Percentiles rank a stretch among this genome's conserved stretches.
Evolutionary conservation across 2,888 invertebrate genomes (phyloP).

Genomic region (Eilema depressum): DNA sequence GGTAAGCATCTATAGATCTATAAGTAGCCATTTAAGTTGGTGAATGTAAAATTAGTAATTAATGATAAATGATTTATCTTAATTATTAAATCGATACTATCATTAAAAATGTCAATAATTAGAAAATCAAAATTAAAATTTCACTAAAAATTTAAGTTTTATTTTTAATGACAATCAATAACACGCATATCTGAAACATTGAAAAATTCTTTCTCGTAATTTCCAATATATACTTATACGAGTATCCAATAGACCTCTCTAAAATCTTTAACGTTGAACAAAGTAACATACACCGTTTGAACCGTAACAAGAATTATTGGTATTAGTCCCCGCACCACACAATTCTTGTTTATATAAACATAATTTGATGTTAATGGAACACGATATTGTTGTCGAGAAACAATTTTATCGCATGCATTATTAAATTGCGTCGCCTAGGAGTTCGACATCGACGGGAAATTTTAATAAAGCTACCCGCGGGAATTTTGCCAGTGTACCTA

Average conservation of each 20-base stretch:
- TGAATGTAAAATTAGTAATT: too few species aligned
- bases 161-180: background rate
- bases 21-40: too few species aligned
- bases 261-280: conserved; percentile 3
- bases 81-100: too few species aligned
- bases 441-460: conserved; percentile 61
- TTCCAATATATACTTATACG: too few species aligned
- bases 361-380: conserved; percentile 47
- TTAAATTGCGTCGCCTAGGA: conserved; percentile 61
- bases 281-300: conserved; percentile 12
- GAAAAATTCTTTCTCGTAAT: background rate
- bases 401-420: conserved; percentile 67
- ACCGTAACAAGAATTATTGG: conserved; percentile 13
- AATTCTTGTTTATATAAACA: conserved; percentile 37
- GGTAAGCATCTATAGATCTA: too few species aligned
- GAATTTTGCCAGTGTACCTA: conserved; percentile 42
- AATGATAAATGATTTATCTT: too few species aligned
- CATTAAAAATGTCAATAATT: too few species aligned
- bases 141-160: too few species aligned
- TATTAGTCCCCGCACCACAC: conserved; percentile 27
- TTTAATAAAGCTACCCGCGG: conserved; percentile 62
- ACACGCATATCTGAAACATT: background rate
- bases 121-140: too few species aligned
- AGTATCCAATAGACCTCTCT: too few species aligned
- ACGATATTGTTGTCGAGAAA: conserved; percentile 47